phyloP scores from a whole-genome alignment of 2,113 vertebrate genomes.

The Thryonomys swinderianus region DNA sequence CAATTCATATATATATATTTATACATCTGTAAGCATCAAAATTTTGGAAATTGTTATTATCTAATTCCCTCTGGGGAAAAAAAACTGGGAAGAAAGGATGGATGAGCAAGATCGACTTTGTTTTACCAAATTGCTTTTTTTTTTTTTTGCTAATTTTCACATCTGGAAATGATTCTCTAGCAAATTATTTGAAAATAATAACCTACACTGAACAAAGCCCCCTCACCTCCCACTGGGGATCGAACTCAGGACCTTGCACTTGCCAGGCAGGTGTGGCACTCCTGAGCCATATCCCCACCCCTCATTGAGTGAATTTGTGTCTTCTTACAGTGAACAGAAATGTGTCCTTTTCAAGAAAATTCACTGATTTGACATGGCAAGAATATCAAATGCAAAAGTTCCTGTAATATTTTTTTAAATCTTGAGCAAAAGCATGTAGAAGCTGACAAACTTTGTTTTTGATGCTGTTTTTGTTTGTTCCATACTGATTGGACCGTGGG shows the following conservation, averaged over 20 bases:
- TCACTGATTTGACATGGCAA: neutral
- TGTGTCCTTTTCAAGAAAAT: neutral
- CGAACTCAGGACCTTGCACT: no score
- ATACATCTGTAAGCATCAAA: neutral
- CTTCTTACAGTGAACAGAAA: neutral
- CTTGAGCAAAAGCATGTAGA: neutral
- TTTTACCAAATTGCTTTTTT: neutral
- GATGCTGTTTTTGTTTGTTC: neutral
- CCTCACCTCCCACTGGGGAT: no score
- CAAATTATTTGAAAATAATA: neutral
- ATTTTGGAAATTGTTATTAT: neutral
- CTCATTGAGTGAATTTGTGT: neutral
- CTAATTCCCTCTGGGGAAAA: neutral
- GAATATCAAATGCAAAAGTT: neutral
- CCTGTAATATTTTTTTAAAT: neutral
- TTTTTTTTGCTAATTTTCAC: neutral
- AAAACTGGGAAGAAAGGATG: neutral
- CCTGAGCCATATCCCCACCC: no score
- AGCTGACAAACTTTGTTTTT: neutral
- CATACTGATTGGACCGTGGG: no score
- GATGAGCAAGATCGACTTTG: neutral
- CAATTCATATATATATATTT: neutral
- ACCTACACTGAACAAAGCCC: neutral
- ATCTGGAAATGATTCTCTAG: neutral
- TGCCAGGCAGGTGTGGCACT: no score